These are phyloP conservation scores for Nyctibius bracteatus DNA, from an alignment of 2,113 vertebrate species.

Conservation along the genomic window DNA sequence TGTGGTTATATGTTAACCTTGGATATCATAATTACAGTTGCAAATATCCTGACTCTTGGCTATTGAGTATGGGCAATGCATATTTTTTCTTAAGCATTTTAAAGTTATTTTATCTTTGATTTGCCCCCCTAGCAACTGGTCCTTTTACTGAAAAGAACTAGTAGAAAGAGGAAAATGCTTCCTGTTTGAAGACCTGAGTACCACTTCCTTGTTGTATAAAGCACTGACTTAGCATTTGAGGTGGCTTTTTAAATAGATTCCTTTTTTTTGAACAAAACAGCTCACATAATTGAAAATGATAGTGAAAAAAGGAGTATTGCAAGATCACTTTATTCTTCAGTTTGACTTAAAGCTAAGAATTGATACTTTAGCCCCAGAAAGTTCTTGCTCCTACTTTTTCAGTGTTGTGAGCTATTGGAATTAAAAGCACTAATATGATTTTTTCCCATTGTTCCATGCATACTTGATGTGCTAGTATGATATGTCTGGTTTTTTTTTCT, in stretches of 20 bases:
- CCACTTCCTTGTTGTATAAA: not conserved
- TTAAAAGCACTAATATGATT: not conserved
- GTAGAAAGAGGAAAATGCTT: not conserved
- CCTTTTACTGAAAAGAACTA: not conserved
- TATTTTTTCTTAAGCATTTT: not conserved
- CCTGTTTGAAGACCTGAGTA: not conserved
- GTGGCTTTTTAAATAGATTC: not conserved
- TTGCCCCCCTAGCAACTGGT: not conserved
- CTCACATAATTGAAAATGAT: not conserved
- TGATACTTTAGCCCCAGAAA: not conserved
- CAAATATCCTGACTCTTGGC: not conserved
- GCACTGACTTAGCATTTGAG: not conserved
- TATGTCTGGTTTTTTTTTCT: too few relatives aligned
- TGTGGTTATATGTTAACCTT: fast-evolving
- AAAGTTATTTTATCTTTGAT: not conserved
- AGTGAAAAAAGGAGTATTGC: not conserved
- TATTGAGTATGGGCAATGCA: not conserved
- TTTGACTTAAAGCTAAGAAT: not conserved
- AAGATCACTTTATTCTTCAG: not conserved
- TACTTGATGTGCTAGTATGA: not conserved
- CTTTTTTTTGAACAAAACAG: not conserved
- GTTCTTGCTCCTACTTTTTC: not conserved
- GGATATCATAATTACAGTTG: not conserved
- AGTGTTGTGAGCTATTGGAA: not conserved
- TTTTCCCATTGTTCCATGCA: not conserved